Base-by-base conservation (phyloP, 2,113 vertebrate genomes). In the Piaya cayana region DNA sequence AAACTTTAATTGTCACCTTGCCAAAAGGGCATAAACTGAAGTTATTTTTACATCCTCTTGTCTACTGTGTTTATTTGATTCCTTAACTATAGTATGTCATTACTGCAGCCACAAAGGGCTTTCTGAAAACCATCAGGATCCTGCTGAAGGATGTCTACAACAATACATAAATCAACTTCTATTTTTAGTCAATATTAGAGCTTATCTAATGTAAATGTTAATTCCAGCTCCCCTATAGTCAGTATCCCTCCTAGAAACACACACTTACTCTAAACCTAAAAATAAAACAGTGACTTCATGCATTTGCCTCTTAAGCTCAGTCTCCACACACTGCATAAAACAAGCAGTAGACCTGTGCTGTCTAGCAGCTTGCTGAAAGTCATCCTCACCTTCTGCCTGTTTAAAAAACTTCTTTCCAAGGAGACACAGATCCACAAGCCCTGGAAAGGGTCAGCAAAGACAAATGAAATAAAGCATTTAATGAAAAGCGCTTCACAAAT, bases 1-100 rank as follows among this genome's bases (percentile, higher is more conserved):
- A 34, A 72, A 70, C 60, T 69, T 68, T 27, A 86, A 88, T 62
- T 88, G 75, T 92, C 93, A 82, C 79, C 86, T 95, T 95, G 86
- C 90, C 93, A 82, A 69, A 91, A 85, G 70, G 59, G 55, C 76
- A 91, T 10, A 43, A 86, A 72, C 47, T 62, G 53, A 67, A 82
- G 70, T 64, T 91, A 91, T 86, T 93, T 93, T 88, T 93, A 86
- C 70, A 64, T 85, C 63, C 62, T 71, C 60, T 81, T 63, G 37
- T 58, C 37, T 21, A 42, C 23, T 0, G 4, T 5, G 1, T 76
- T 86, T 49, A 68, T 86, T 88, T 42, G 63, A 78, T 67, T 79
- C 60, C 59, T 42, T 43, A 22, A 56, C 49, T 74, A 59, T 1
- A 69, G 30, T 9, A 52, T 71, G 64, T n/a, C 63, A 92, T 82